These are phyloP conservation scores for Cyclophora albipunctata DNA, from an alignment of 2,888 invertebrate species.

Conservation along the genomic window DNA sequence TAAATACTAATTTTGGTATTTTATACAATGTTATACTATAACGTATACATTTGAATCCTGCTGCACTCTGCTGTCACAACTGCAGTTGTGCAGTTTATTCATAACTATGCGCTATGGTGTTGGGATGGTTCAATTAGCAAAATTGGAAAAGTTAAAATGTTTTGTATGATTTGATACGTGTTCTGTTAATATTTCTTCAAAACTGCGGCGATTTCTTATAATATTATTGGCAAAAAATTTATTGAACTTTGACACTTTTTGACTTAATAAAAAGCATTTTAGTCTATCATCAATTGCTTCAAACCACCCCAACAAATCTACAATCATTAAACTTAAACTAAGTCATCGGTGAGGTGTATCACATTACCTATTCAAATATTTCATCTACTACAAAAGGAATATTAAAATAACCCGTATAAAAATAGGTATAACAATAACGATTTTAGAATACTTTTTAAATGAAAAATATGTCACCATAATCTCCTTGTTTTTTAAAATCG, in stretches of 20 bases:
- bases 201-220: too few relatives aligned
- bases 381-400: slow-evolving; percentile 3
- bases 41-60: slow-evolving; percentile 53
- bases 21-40: slow-evolving; percentile 60
- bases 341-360: slow-evolving; percentile 23
- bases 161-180: background rate
- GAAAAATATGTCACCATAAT: too few relatives aligned
- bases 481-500: too few relatives aligned
- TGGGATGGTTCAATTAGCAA: too few relatives aligned
- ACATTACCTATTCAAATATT: slow-evolving; percentile 10
- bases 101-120: background rate
- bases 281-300: too few relatives aligned
- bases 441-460: too few relatives aligned
- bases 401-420: background rate
- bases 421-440: background rate
- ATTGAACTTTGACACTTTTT: too few relatives aligned
- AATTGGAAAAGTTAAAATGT: background rate
- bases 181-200: too few relatives aligned
- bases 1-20: background rate
- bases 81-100: slow-evolving; percentile 1
- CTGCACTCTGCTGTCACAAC: background rate
- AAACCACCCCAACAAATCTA: too few relatives aligned
- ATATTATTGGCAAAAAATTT: too few relatives aligned
- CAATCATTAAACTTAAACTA: slow-evolving; percentile 8
- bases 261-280: too few relatives aligned